phyloP scores from a whole-genome alignment of 2,888 invertebrate genomes.

The Latheticus oryzae region DNA sequence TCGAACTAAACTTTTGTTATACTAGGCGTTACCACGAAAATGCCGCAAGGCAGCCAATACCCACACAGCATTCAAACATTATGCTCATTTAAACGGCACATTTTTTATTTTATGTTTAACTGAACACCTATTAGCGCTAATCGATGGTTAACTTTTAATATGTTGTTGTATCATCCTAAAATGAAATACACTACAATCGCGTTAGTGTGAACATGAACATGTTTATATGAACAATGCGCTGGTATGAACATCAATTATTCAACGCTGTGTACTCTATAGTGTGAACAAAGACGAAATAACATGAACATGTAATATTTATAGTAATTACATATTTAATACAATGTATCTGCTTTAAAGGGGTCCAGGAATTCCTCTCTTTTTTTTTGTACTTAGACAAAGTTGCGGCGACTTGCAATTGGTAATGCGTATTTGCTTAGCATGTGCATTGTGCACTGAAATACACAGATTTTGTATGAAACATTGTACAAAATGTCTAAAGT shows the following conservation, averaged over 20 bases:
- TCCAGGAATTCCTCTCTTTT: background rate
- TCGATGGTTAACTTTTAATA: too few species aligned
- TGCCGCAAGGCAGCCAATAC: too few species aligned
- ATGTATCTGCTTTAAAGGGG: background rate
- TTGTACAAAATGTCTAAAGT: background rate
- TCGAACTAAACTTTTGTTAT: too few species aligned
- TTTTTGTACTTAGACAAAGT: background rate
- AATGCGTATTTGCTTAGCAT: background rate
- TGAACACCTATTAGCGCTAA: too few species aligned
- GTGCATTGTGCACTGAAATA: background rate
- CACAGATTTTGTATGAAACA: background rate
- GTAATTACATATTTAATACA: background rate
- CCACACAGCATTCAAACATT: too few species aligned
- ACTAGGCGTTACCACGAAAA: too few species aligned
- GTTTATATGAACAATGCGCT: slow-evolving; percentile 1
- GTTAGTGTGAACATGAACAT: slow-evolving; percentile 5
- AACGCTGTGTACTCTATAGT: background rate
- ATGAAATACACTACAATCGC: slow-evolving; percentile 2
- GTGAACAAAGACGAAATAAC: background rate
- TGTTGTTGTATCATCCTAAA: too few species aligned
- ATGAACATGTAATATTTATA: background rate
- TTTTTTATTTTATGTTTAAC: too few species aligned
- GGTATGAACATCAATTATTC: background rate
- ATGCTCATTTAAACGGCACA: too few species aligned
- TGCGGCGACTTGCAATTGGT: background rate